These are phyloP conservation scores for Bombus superbus DNA, from an alignment of 1,140 invertebrate species.

Conservation along the genomic window DNA sequence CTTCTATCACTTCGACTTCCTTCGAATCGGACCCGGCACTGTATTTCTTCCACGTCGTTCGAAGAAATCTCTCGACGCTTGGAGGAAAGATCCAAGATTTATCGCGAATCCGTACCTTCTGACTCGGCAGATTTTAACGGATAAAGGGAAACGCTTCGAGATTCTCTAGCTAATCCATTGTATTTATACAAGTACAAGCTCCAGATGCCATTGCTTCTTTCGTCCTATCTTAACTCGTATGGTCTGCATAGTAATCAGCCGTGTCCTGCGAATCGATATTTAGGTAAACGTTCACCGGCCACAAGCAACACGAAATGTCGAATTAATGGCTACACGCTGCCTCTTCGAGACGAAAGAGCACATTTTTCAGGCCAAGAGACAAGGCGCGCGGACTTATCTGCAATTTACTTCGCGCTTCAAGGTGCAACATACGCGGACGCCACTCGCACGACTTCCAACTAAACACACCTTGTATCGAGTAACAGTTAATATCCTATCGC, in stretches of 20 bases:
- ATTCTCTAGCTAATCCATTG: neutral
- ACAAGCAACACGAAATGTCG: neutral
- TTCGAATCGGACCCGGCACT: neutral
- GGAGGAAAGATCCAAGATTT: neutral
- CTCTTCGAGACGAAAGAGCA: neutral
- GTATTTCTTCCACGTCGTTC: neutral
- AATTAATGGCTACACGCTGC: neutral
- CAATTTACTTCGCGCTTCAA: conserved; percentile 19
- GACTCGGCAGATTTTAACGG: neutral
- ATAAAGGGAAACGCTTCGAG: neutral
- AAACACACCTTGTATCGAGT: conserved; percentile 30
- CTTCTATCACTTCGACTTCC: neutral
- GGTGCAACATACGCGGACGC: neutral
- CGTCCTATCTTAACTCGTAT: neutral
- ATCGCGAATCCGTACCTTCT: neutral
- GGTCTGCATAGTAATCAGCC: no score
- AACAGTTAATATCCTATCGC: conserved; percentile 51
- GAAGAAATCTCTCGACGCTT: neutral
- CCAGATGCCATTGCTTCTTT: neutral
- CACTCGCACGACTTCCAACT: neutral
- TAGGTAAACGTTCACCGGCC: neutral
- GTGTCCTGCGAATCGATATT: neutral
- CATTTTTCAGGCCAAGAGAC: conserved; percentile 12
- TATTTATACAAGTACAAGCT: neutral
- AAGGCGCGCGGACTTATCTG: neutral